Base-by-base conservation (phyloP, 1,140 invertebrate genomes). In the Aplysia californica region DNA sequence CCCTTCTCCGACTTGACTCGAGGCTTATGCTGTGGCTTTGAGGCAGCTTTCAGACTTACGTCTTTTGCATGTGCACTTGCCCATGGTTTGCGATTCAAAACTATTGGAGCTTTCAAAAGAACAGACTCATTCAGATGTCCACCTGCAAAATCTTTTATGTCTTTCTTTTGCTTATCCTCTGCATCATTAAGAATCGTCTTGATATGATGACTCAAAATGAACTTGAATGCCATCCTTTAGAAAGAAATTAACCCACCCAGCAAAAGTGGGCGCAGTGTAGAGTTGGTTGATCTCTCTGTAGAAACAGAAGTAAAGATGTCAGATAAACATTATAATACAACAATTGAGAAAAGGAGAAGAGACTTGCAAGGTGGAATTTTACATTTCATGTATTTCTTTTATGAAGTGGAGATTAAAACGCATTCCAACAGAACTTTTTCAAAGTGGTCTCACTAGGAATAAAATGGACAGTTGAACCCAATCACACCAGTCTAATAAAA, bases 61-160 rank as follows among this genome's bases (percentile, higher is more conserved):
- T 67, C 39, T 35, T 76, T 38, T 74, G 78, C 56, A 56, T 82
- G 76, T 29, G 78, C 67, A 67, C 79, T 77, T 33, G 56, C 61
- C 85, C 85, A 85, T 33, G 75, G 67, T 80, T 80, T 73, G 69
- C 76, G 67, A 3, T 65, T 78, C 2, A 61, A 5, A 23, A 44
- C 31, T 23, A 76, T 50, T 5, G 83, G 78, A 23, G 84, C 79
- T 79, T 81, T 84, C 20, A 80, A 79, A 6, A 88, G 76, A 41
- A 79, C 73, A 26, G 81, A 78, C 58, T 87, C 85, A 82, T 88
- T 88, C 23, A 88, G 76, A 59, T 87, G 86, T 56, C 87, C 87
- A 36, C 81, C 80, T 33, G 85, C 79, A 73, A 80, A 88, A 44
- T 84, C 82, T 74, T 79, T 64, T 21, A 87, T 85, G 67, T 88